Percentiles rank a stretch among this genome's conserved stretches.
Evolutionary conservation across 2,113 vertebrate species (phyloP).

Genomic region (Mormoops blainvillei): DNA sequence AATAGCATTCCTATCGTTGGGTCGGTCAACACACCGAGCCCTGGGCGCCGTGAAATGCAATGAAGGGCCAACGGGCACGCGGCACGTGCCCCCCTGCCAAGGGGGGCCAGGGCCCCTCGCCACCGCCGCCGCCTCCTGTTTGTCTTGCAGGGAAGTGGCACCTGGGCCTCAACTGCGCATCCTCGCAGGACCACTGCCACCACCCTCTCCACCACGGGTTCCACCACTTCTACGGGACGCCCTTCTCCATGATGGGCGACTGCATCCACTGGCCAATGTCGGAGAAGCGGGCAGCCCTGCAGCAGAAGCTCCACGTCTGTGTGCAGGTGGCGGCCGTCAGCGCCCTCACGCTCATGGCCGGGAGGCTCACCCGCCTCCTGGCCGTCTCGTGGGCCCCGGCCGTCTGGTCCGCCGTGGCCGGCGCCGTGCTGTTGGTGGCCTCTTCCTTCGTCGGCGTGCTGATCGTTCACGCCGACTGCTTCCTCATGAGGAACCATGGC

Average conservation of each 20-base stretch:
- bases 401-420: conserved; percentile 37
- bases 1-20: too few relatives aligned
- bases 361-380: conserved; percentile 69
- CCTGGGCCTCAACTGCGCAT: conserved; percentile 88
- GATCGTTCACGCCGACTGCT: conserved; percentile 87
- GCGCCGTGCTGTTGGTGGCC: conserved; percentile 52
- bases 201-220: conserved; percentile 93
- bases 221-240: conserved; percentile 89
- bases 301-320: conserved; percentile 64
- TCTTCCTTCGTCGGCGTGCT: conserved; percentile 80
- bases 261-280: conserved; percentile 76
- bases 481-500: conserved; percentile 89
- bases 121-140: neutral
- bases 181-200: conserved; percentile 87
- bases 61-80: neutral
- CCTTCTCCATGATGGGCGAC: conserved; percentile 85
- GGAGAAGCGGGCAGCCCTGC: conserved; percentile 73
- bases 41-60: too few relatives aligned
- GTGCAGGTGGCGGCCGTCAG: conserved; percentile 70
- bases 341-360: conserved; percentile 75
- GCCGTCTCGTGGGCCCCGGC: conserved; percentile 62
- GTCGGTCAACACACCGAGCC: too few relatives aligned
- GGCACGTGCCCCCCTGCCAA: too few relatives aligned
- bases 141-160: conserved; percentile 92
- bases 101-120: too few relatives aligned